Percentiles rank a stretch among this genome's conserved stretches.
Conservation (phyloP, 1,140 invertebrate species). For the Fopius arisanus region DNA sequence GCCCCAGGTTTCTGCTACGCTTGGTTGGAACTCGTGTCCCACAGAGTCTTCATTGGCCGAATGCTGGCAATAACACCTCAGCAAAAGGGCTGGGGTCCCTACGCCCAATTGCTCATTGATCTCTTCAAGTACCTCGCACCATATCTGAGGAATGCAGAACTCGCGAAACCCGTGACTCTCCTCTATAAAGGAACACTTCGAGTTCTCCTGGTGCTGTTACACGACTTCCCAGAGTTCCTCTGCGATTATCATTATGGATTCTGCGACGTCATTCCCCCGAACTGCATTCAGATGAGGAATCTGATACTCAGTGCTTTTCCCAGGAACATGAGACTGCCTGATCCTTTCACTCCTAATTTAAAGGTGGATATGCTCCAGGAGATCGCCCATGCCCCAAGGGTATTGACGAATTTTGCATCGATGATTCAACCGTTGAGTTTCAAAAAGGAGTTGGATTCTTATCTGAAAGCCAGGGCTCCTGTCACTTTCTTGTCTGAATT, state of each 20-base stretch:
- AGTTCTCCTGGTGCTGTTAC: slow-evolving; percentile 93
- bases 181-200: slow-evolving; percentile 96
- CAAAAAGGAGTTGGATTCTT: slow-evolving; percentile 96
- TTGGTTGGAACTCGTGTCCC: slow-evolving; percentile 97
- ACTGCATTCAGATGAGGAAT: slow-evolving; percentile 99
- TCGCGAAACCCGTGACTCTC: slow-evolving; percentile 90
- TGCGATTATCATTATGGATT: slow-evolving; percentile 99
- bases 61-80: slow-evolving; percentile 89
- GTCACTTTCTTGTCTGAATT: slow-evolving; percentile 95
- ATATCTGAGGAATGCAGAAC: slow-evolving; percentile 94
- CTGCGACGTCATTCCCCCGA: slow-evolving; percentile 98
- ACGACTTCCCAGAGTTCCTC: slow-evolving; percentile 99
- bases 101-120: slow-evolving; percentile 91
- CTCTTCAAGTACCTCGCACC: slow-evolving; percentile 97
- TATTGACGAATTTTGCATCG: slow-evolving; percentile 87
- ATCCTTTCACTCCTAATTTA: slow-evolving; percentile 97
- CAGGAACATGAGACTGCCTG: slow-evolving; percentile 95
- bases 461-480: slow-evolving; percentile 91
- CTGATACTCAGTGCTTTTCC: slow-evolving; percentile 97
- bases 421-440: slow-evolving; percentile 88
- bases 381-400: slow-evolving; percentile 84
- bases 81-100: slow-evolving; percentile 87
- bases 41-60: slow-evolving; percentile 94
- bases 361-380: slow-evolving; percentile 94
- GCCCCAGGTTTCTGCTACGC: slow-evolving; percentile 97